phyloP scores from a whole-genome alignment of 2,113 vertebrate species.

The Bubo scandiacus region DNA sequence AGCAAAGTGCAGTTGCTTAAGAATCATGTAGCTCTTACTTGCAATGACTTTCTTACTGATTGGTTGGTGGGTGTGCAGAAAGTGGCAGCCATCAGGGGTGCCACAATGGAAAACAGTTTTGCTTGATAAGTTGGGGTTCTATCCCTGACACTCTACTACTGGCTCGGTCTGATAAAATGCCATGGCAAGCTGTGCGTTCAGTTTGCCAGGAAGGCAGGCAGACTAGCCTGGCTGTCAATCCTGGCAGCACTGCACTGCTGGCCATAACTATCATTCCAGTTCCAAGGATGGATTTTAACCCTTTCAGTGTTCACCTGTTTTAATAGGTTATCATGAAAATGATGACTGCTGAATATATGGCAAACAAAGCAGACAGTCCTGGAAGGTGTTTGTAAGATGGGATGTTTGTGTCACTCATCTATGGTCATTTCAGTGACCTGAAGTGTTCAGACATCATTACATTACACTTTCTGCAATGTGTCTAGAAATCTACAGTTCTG shows the following conservation, averaged over 20 bases:
- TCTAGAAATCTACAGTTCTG: background rate
- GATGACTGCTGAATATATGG: background rate
- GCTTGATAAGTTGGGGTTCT: background rate
- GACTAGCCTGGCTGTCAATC: background rate
- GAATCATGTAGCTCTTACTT: background rate
- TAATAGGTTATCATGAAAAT: background rate
- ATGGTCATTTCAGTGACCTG: background rate
- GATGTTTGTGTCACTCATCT: background rate
- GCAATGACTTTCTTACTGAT: background rate
- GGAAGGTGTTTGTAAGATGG: background rate
- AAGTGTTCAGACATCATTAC: background rate
- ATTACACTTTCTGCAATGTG: background rate
- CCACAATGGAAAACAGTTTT: background rate
- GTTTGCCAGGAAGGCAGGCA: background rate
- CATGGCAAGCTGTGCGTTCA: fast-evolving
- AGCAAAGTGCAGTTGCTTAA: background rate
- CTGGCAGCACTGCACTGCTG: background rate
- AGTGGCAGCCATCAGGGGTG: background rate
- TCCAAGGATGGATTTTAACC: background rate
- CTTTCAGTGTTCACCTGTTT: background rate
- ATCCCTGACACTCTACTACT: background rate
- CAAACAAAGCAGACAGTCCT: background rate
- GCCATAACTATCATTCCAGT: background rate
- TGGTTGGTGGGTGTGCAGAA: background rate
- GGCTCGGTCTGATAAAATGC: background rate